phyloP scores from a whole-genome alignment of 2,113 vertebrate species.

The Labrus mixtus region DNA sequence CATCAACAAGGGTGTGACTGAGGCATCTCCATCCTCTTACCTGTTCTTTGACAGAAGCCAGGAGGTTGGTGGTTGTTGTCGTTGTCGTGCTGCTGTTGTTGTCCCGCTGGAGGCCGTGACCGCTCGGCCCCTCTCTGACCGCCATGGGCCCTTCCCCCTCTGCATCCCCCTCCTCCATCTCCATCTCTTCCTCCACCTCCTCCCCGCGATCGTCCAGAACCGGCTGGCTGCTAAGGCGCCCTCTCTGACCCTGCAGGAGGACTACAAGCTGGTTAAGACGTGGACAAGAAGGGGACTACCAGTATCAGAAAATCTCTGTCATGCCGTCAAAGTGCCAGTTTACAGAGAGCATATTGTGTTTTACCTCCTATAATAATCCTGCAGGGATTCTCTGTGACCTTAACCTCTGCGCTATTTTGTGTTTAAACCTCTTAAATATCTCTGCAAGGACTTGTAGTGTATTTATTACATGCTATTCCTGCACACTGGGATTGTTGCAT shows the following conservation, averaged over 20 bases:
- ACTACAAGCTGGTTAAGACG: conserved; percentile 55
- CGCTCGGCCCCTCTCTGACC: conserved; percentile 62
- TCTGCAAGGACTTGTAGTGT: background rate
- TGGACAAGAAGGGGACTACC: conserved; percentile 26
- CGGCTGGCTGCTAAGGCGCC: conserved; percentile 55
- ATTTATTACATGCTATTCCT: background rate
- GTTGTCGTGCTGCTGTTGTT: conserved; percentile 10
- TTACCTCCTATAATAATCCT: conserved; percentile 16
- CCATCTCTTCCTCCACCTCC: conserved; percentile 14
- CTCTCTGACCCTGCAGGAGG: conserved; percentile 62
- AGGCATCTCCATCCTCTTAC: conserved; percentile 54
- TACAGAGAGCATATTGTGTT: conserved; percentile 3
- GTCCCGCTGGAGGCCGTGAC: conserved; percentile 30
- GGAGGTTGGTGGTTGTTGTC: conserved; percentile 71
- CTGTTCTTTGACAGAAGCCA: conserved; percentile 82
- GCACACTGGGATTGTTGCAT: background rate
- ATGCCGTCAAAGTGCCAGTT: background rate
- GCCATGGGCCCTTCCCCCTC: conserved; percentile 66
- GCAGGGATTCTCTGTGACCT: conserved; percentile 32
- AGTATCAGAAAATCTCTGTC: conserved; percentile 14
- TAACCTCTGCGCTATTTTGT: background rate
- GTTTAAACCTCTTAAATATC: conserved; percentile 7
- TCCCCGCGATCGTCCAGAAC: conserved; percentile 37
- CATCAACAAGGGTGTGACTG: conserved; percentile 29
- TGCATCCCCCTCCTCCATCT: conserved; percentile 71